Evolutionary conservation across 2,888 invertebrate species (phyloP), one percentile per base, ranked within the genome.

Genomic region (Pantelozetes paolii): DNA sequence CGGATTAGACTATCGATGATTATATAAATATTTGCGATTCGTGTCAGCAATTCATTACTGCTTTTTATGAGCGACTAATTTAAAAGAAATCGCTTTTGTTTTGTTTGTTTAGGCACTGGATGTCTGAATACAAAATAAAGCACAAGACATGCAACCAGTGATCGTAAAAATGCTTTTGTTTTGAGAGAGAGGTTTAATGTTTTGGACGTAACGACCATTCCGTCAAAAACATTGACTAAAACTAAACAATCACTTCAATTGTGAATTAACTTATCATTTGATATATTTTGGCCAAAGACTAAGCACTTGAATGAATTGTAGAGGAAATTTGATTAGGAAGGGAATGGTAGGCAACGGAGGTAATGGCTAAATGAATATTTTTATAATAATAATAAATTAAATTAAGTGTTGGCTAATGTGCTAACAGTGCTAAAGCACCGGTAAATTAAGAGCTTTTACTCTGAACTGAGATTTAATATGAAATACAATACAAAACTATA

Each of bases 21-120:
- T 23, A 62, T 62, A 67, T 67, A 67, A 67, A 67, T 67, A 67
- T 67, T 67, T 67, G 67, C 67, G 13, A 42, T 40, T 18, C 40
- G 23, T 40, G 40, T 11, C 8, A 23, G 13, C 67, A 67, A 67
- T 67, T n/a, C 40, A 67, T 67, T 67, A 40, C 11, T 18, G n/a
- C 36, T 67, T 67, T 67, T 40, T 50, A 67, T 67, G 67, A 67
- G 67, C 40, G n/a, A 67, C 67, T 67, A 67, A 67, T 67, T 67
- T 36, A 36, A 9, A 30, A 36, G n/a, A 32, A 18, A 13, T 62
- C 62, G 32, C 62, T 54, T 32, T n/a, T 15, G 8, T 23, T 2
- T 26, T 40, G 42, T 67, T 42, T 67, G 42, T 20, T 67, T 23
- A 40, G 36, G 23, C 8, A 40, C 30, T 15, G 67, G 67, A 32